phyloP scores from a whole-genome alignment of 2,797 vertebrate species.

The Crenichthys baileyi region DNA sequence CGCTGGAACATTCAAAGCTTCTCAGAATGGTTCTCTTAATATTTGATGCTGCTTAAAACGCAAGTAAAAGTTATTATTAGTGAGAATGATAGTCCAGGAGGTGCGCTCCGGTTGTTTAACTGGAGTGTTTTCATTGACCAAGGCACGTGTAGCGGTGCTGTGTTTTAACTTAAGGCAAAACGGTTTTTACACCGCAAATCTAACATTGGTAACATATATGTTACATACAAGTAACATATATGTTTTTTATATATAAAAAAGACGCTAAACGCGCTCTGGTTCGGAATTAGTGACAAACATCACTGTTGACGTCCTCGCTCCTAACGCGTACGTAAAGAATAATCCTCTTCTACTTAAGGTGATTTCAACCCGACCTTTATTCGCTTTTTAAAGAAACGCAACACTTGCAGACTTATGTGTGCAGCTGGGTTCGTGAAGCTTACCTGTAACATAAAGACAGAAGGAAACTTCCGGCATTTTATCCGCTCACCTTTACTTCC shows the following conservation, averaged over 20 bases:
- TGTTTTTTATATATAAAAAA: background rate
- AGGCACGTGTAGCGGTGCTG: background rate
- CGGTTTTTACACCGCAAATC: background rate
- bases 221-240: too few relatives aligned
- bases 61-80: background rate
- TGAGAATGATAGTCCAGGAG: background rate
- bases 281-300: background rate
- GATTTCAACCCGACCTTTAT: background rate
- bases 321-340: background rate
- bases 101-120: background rate
- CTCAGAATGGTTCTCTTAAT: background rate
- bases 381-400: background rate
- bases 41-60: background rate
- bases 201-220: background rate
- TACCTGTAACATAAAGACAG: conserved; percentile 17
- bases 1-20: background rate
- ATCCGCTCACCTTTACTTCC: conserved; percentile 14
- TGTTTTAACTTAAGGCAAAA: background rate
- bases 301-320: background rate
- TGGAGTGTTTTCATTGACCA: background rate
- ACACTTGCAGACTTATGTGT: background rate
- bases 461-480: background rate
- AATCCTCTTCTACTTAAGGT: background rate
- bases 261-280: background rate
- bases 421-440: conserved; percentile 3